Evolutionary conservation across 2,797 vertebrate species (phyloP).

Genomic region (Myoxocephalus aenaeus): DNA sequence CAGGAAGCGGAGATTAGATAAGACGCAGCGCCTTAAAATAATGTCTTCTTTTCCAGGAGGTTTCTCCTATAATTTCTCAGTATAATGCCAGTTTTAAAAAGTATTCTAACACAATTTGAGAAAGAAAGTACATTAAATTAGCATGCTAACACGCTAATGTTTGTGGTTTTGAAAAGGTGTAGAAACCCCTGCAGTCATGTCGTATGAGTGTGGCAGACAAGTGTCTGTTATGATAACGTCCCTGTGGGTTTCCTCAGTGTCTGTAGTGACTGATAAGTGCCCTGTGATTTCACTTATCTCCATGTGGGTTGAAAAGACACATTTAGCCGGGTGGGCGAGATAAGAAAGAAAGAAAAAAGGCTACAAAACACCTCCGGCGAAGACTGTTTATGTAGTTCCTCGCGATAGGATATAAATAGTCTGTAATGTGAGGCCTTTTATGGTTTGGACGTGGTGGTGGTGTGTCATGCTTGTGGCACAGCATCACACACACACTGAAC

Average conservation of each 20-base stretch:
- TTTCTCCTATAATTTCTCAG: not conserved
- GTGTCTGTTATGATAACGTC: constrained; percentile 59
- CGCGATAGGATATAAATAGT: constrained; percentile 78
- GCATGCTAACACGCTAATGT: no score
- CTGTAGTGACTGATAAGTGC: constrained; percentile 65
- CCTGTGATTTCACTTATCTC: constrained; percentile 72
- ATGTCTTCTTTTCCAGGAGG: not conserved
- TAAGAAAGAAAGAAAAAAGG: constrained; percentile 22
- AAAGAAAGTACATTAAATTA: not conserved
- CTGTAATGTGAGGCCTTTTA: constrained; percentile 71
- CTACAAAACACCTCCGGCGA: constrained; percentile 57
- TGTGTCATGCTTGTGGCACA: constrained; percentile 59
- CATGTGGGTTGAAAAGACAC: constrained; percentile 59
- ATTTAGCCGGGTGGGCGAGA: constrained; percentile 47
- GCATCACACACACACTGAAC: constrained; percentile 23
- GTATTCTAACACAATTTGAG: not conserved
- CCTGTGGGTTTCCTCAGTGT: constrained; percentile 56
- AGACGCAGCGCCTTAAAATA: not conserved
- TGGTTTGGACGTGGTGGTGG: constrained; percentile 48
- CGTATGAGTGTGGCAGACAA: constrained; percentile 19
- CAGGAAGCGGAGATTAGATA: not conserved
- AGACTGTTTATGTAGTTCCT: constrained; percentile 78
- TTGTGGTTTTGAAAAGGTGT: not conserved
- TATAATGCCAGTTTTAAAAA: not conserved
- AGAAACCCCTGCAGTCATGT: constrained; percentile 2